Percentiles rank a stretch among this genome's conserved stretches.
Conservation (phyloP, 2,797 vertebrate species). For the Acanthurus leucopareius region DNA sequence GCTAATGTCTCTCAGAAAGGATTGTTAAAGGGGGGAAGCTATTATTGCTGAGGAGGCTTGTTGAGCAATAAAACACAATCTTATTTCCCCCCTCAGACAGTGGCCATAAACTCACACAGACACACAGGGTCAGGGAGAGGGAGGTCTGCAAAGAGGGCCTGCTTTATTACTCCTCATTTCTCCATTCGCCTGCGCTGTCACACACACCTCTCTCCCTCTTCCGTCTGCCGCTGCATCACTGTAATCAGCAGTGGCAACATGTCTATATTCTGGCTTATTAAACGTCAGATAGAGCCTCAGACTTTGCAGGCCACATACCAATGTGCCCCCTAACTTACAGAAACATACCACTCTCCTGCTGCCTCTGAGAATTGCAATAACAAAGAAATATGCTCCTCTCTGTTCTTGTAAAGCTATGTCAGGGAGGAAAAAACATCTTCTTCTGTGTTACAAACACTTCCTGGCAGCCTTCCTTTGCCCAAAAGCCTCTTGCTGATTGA, state of each 20-base stretch:
- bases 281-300: constrained; percentile 65
- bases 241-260: constrained; percentile 71
- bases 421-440: constrained; percentile 51
- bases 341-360: constrained; percentile 22
- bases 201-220: constrained; percentile 39
- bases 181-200: constrained; percentile 34
- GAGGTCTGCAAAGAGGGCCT: constrained; percentile 52
- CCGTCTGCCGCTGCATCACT: constrained; percentile 53
- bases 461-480: constrained; percentile 48
- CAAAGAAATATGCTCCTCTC: constrained; percentile 29
- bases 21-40: constrained; percentile 49
- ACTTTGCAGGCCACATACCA: constrained; percentile 36
- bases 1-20: constrained; percentile 73
- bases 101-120: constrained; percentile 75
- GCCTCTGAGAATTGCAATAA: constrained; percentile 40
- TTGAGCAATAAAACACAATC: constrained; percentile 85
- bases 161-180: constrained; percentile 71
- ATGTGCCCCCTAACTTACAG: constrained; percentile 25
- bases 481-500: constrained; percentile 75
- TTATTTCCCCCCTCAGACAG: constrained; percentile 77
- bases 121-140: constrained; percentile 67
- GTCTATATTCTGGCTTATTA: constrained; percentile 67
- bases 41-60: constrained; percentile 79
- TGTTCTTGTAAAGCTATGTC: constrained; percentile 36
- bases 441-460: constrained; percentile 40